Percentiles rank a stretch among this genome's conserved stretches.
Conservation (phyloP, 2,113 vertebrate species). For the Drymodes brunneopygia region DNA sequence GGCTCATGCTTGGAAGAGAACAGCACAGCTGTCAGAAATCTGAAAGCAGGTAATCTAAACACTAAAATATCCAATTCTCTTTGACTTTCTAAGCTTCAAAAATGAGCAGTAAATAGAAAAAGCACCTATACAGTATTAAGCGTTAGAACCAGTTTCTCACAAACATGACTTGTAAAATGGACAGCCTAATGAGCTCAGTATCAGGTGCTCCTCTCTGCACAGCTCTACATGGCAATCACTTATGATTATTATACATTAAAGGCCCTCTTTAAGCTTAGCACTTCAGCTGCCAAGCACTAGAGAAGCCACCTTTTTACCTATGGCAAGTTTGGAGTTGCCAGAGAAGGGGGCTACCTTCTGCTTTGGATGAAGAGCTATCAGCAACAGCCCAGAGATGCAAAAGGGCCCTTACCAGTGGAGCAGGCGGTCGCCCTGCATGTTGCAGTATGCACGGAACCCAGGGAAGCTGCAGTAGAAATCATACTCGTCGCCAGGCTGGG, state of each 20-base stretch:
- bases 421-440: conserved; percentile 81
- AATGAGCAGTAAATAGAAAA: not conserved
- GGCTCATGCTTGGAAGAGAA: conserved; percentile 83
- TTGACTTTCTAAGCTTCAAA: not conserved
- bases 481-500: conserved; percentile 88
- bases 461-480: conserved; percentile 96
- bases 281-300: not conserved
- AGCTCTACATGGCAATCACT: not conserved
- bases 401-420: conserved; percentile 78
- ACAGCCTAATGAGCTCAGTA: accelerated
- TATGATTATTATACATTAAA: too few species aligned
- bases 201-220: not conserved
- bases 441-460: conserved; percentile 86
- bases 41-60: not conserved
- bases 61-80: not conserved
- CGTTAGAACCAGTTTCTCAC: not conserved
- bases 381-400: not conserved
- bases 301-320: not conserved
- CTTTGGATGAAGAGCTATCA: accelerated
- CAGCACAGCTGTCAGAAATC: not conserved
- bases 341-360: not conserved
- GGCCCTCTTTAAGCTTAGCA: not conserved
- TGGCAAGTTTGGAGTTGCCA: accelerated
- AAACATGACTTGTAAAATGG: not conserved
- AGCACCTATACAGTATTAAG: not conserved